Evolutionary conservation across 2,888 invertebrate genomes (phyloP).

Genomic region (Parapristionchus giblindavisi): DNA sequence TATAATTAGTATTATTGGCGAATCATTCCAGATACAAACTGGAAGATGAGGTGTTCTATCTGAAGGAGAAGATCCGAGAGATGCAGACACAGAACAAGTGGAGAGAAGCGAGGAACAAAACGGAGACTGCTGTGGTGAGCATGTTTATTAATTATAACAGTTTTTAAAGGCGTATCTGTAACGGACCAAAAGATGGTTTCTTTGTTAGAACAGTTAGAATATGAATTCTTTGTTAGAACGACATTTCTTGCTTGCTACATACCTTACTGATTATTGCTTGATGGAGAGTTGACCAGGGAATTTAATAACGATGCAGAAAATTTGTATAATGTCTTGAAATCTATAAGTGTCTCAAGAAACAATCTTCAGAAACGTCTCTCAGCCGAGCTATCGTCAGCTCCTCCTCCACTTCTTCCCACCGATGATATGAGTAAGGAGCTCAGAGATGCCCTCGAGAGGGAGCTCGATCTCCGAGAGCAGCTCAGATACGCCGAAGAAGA

Average conservation of each 20-base stretch:
- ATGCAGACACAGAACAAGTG: constrained; percentile 69
- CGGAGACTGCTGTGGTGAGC: constrained; percentile 57
- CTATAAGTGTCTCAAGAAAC: too few species aligned
- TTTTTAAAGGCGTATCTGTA: neutral
- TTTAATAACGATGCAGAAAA: neutral
- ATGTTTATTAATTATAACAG: neutral
- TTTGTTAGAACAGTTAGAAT: neutral
- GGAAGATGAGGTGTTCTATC: constrained; percentile 70
- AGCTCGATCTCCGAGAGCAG: constrained; percentile 92
- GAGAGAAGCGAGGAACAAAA: constrained; percentile 65
- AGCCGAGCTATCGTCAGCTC: constrained; percentile 52
- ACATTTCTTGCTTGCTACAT: neutral
- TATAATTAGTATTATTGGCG: too few species aligned
- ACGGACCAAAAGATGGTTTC: too few species aligned
- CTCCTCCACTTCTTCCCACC: constrained; percentile 46
- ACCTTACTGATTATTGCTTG: neutral
- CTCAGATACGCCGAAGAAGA: constrained; percentile 91
- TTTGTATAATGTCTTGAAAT: too few species aligned
- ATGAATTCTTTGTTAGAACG: neutral
- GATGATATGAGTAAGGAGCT: constrained; percentile 71
- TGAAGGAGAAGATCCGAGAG: constrained; percentile 69
- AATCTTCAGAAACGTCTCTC: constrained; percentile 54
- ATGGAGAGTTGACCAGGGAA: too few species aligned
- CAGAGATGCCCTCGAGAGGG: constrained; percentile 89
- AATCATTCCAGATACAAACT: constrained; percentile 50